Evolutionary conservation across 2,797 vertebrate genomes (phyloP), one percentile per base, ranked within the genome.

Genomic region (Gorsachius magnificus): DNA sequence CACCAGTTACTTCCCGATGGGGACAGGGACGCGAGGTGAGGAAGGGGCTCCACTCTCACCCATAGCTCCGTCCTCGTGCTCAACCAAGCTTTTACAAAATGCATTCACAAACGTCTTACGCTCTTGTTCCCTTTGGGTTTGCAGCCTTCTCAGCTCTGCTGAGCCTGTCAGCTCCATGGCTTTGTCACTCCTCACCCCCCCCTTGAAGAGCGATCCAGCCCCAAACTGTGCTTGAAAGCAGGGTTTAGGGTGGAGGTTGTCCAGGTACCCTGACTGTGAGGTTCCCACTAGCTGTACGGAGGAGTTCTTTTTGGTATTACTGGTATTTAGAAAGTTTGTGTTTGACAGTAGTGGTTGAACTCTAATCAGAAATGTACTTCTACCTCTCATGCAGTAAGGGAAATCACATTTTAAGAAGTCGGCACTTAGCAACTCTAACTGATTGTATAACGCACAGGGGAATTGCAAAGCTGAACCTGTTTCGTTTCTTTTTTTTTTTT

Each of bases 101-200:
- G 22, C 22, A 13, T 57, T 84, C 51, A 53, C 0, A 16, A 26
- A 36, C 4, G 1, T 6, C 11, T 48, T 64, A n/a, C 1, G 0
- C 5, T 28, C 38, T 51, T 1, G 1, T 72, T 68, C 60, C 38
- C 7, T 57, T 46, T 58, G 29, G 16, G 29, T 81, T 89, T 72
- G n/a, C 43, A 61, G 9, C 54, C 31, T 61, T 63, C 13, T 74
- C 13, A 3, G 29, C 21, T 53, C 45, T n/a, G 41, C 43, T 56
- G 64, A 63, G 60, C 36, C 17, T n/a, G 5, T 60, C 25, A 43
- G 31, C 8, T 16, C n/a, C 54, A 18, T 0, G 4, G 31, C 56
- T 77, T 26, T 63, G n/a, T 57, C 31, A 26, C 8, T 72, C n/a
- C 36, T 68, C 13, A 4, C 15, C 6, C 10, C 19, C 13, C 11